Evolutionary conservation across 2,113 vertebrate genomes (phyloP).

Genomic region (Emberiza fucata): DNA sequence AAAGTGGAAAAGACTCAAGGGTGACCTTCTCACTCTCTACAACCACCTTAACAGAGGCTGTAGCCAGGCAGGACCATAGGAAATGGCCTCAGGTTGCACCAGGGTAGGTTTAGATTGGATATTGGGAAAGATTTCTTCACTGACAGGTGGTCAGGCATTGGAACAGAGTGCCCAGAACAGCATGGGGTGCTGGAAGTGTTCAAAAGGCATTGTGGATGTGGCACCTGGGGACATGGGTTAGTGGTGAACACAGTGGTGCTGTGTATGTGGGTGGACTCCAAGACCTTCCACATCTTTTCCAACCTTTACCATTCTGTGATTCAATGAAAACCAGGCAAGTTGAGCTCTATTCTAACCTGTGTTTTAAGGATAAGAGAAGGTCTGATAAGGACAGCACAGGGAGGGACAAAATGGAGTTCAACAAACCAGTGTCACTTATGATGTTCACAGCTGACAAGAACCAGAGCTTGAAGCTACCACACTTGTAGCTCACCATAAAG

Average conservation of each 20-base stretch:
- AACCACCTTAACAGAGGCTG: not conserved
- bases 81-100: not conserved
- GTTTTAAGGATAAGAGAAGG: constrained; percentile 42
- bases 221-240: not conserved
- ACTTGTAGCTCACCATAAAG: not conserved
- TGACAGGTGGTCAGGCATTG: not conserved
- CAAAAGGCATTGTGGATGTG: not conserved
- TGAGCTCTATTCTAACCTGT: not conserved
- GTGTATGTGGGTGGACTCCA: rapidly evolving
- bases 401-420: constrained; percentile 8
- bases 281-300: not conserved
- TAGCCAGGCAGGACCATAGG: not conserved
- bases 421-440: constrained; percentile 11
- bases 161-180: not conserved
- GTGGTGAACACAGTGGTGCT: not conserved
- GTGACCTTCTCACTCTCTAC: not conserved
- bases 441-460: constrained; percentile 62
- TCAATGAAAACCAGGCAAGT: not conserved
- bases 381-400: constrained; percentile 36
- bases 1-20: not conserved
- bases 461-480: constrained; percentile 20
- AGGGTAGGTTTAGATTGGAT: not conserved
- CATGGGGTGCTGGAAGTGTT: not conserved
- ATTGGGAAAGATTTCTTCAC: not conserved
- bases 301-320: not conserved